Base-by-base conservation (phyloP, 2,888 invertebrate species). In the Branchipolynoe longqiensis region DNA sequence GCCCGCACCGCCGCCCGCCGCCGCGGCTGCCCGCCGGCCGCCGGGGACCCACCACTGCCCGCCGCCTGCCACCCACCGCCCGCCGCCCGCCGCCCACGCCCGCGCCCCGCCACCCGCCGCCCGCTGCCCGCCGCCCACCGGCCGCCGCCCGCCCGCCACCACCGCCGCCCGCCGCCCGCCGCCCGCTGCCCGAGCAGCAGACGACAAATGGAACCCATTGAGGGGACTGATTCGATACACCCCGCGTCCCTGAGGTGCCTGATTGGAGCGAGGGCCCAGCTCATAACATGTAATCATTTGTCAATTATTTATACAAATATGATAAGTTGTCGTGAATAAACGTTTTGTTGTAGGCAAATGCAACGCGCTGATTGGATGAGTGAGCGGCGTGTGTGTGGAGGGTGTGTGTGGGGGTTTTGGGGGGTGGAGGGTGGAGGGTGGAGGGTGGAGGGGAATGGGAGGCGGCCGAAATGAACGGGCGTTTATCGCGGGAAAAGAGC, bases 261-360 rank as follows among this genome's bases (percentile, higher is more conserved):
- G 78, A 78, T 78, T 78, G 78, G 54, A 25, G 25, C 41, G 25
- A 25, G 48, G 78, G 25, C 41, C 14, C 54, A 48, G 78, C 78
- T 78, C 78, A 78, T 78, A 78, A 78, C 78, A 78, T 54, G 83
- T 58, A 83, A 83, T 83, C 83, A 83, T 83, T 83, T 83, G 83
- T 58, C 62, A 83, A 83, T 83, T 59, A 83, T 83, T 83, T 83
- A 62, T 83, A 83, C 83, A 83, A 83, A 83, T 83, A 83, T 83
- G 83, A 83, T 83, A 62, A 83, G 59, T 83, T 58, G 83, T 64
- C 58, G 38, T 62, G 58, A 62, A 83, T 83, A 62, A 58, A 58
- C 40, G 59, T 41, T 83, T 83, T 83, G 83, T 83, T 56, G 58
- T 62, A 62, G 41, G 40, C 38, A 40, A 59, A 62, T 83, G 64